Percentiles rank a stretch among this genome's conserved stretches.
Evolutionary conservation across 2,888 invertebrate genomes (phyloP).

Genomic region (Habroteleia sp.): DNA sequence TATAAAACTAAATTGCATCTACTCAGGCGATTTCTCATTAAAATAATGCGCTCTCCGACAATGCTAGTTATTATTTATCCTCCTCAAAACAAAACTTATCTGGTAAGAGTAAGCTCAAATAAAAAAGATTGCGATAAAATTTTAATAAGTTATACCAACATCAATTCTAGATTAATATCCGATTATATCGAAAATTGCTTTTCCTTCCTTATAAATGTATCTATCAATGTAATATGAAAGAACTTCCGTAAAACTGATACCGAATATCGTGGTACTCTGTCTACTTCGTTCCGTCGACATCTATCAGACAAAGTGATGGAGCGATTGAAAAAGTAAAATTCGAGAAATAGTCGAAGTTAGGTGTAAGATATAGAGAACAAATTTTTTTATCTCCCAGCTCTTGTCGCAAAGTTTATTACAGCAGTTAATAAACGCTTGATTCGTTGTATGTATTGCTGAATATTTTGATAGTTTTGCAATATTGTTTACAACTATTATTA

Average conservation of each 20-base stretch:
- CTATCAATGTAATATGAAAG: too few relatives aligned
- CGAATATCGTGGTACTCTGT: constrained; percentile 5
- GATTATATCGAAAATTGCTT: too few relatives aligned
- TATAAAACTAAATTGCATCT: too few relatives aligned
- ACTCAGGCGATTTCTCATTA: too few relatives aligned
- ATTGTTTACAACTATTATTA: constrained; percentile 29
- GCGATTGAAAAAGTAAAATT: constrained; percentile 27
- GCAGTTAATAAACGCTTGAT: constrained; percentile 40
- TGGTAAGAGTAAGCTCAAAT: too few relatives aligned
- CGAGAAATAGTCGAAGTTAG: constrained; percentile 10
- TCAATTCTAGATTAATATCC: too few relatives aligned
- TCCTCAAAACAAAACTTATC: too few relatives aligned
- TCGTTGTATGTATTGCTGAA: constrained; percentile 29
- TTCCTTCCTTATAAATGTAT: constrained; percentile 11
- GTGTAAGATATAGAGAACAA: constrained; percentile 20
- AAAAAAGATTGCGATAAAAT: too few relatives aligned
- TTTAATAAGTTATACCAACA: too few relatives aligned
- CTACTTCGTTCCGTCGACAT: constrained; percentile 11
- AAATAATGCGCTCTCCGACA: too few relatives aligned
- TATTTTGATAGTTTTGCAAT: constrained; percentile 34
- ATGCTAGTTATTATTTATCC: too few relatives aligned
- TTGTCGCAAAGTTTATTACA: constrained; percentile 43
- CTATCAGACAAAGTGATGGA: constrained; percentile 21
- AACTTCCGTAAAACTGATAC: too few relatives aligned
- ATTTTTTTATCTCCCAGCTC: constrained; percentile 34